Percentiles rank a stretch among this genome's conserved stretches.
Evolutionary conservation across 2,113 vertebrate genomes (phyloP).

Genomic region (Coracopsis vasa): DNA sequence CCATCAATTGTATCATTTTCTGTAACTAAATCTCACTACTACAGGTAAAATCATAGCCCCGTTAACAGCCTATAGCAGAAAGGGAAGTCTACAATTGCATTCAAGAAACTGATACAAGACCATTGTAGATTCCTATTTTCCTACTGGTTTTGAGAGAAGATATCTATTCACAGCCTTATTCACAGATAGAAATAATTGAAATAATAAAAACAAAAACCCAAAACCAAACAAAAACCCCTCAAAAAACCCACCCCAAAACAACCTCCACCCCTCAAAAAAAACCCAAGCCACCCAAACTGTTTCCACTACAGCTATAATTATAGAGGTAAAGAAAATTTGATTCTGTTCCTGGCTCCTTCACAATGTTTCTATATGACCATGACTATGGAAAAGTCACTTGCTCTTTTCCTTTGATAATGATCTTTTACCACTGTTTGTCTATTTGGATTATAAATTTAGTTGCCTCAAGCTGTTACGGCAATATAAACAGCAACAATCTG

Average conservation of each 20-base stretch:
- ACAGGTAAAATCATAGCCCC: background rate
- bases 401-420: background rate
- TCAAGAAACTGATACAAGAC: background rate
- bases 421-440: background rate
- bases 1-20: background rate
- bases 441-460: background rate
- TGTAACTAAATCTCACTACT: background rate
- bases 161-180: background rate
- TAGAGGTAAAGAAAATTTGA: background rate
- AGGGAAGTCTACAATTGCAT: background rate
- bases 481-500: background rate
- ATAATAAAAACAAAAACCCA: background rate
- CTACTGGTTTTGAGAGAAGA: background rate
- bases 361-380: background rate
- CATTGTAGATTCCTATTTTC: background rate
- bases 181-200: background rate
- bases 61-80: background rate
- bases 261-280: background rate
- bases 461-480: background rate
- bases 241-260: background rate
- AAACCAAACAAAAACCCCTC: background rate
- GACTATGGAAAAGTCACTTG: background rate
- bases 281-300: background rate
- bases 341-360: background rate
- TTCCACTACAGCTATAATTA: background rate